Percentiles rank a stretch among this genome's conserved stretches.
phyloP scores from a whole-genome alignment of 2,113 vertebrate species.

The Prunella fulvescens region DNA sequence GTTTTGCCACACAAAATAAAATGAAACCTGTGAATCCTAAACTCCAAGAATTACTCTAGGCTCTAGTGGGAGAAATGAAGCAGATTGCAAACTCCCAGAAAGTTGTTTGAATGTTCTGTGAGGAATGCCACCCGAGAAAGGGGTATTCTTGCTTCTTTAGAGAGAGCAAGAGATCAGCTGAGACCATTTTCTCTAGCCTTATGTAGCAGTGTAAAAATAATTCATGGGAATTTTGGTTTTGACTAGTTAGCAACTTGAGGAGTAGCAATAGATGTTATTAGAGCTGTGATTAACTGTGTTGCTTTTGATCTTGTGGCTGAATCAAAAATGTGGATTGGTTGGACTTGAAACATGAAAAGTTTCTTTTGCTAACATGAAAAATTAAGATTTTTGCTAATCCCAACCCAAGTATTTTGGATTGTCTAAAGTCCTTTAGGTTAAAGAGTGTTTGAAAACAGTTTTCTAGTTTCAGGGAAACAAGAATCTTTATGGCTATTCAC shows the following conservation, averaged over 20 bases:
- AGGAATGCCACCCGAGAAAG: background rate
- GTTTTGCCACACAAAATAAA: background rate
- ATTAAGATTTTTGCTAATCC: background rate
- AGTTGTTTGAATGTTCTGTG: background rate
- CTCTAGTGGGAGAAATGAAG: background rate
- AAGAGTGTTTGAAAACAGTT: background rate
- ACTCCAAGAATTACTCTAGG: background rate
- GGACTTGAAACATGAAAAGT: background rate
- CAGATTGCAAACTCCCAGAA: background rate
- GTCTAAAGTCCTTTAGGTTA: background rate
- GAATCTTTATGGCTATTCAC: background rate
- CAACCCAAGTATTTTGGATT: background rate
- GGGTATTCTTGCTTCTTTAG: background rate
- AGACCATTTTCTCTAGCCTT: background rate
- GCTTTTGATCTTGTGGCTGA: background rate
- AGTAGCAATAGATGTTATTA: background rate
- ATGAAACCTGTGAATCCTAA: background rate
- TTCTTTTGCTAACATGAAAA: background rate
- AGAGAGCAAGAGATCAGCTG: background rate
- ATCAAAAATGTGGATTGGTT: background rate
- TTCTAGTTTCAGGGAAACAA: background rate
- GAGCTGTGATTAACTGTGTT: background rate
- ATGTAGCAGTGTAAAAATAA: background rate
- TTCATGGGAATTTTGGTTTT: background rate
- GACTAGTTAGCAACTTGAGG: background rate